Conservation (phyloP, 1,140 invertebrate genomes). For the Bombus consobrinus region DNA sequence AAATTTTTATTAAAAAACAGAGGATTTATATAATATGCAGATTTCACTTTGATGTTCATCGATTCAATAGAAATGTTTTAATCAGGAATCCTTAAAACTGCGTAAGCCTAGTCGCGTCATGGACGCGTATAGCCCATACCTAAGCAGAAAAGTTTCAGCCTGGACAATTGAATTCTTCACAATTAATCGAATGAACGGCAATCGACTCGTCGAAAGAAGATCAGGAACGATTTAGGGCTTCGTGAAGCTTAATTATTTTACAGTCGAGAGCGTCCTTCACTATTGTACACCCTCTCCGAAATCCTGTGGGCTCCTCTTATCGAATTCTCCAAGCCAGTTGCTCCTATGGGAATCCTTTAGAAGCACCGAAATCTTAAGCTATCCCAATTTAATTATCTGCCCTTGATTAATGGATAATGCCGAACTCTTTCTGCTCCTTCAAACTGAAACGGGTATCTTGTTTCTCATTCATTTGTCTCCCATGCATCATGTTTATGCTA, state of each 20-base stretch:
- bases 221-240: slow-evolving; percentile 46
- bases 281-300: slow-evolving; percentile 43
- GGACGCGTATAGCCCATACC: background rate
- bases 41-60: slow-evolving; percentile 5
- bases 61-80: background rate
- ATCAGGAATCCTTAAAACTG: background rate
- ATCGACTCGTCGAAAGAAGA: slow-evolving; percentile 30
- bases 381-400: slow-evolving; percentile 29
- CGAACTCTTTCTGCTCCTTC: background rate
- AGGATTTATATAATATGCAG: background rate
- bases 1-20: background rate
- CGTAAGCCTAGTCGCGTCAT: background rate
- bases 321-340: slow-evolving; percentile 42
- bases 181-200: slow-evolving; percentile 45
- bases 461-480: background rate
- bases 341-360: slow-evolving; percentile 36
- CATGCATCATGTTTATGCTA: no score
- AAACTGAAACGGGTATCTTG: background rate
- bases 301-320: slow-evolving; percentile 54
- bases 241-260: slow-evolving; percentile 49
- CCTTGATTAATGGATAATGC: slow-evolving; percentile 11
- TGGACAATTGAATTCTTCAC: slow-evolving; percentile 38
- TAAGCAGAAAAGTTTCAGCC: slow-evolving; percentile 22
- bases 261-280: slow-evolving; percentile 40
- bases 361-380: slow-evolving; percentile 41